A percentile compares a stretch with the other conserved stretches of the same genome.
phyloP scores from a whole-genome alignment of 2,888 invertebrate genomes.

The Hermodice carunculata region DNA sequence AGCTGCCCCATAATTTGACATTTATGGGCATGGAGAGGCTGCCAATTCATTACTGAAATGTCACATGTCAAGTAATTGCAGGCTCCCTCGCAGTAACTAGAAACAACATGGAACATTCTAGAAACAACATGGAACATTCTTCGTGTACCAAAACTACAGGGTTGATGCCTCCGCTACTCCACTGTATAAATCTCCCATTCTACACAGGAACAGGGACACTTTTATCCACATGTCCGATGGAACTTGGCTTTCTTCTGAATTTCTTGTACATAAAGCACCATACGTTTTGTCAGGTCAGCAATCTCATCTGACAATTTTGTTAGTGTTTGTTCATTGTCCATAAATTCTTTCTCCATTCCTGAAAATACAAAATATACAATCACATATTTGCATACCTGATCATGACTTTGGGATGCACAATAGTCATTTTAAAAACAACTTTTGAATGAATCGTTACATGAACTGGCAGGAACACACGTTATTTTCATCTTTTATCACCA shows the following conservation, averaged over 20 bases:
- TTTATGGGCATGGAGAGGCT: too few species aligned
- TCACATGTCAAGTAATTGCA: too few species aligned
- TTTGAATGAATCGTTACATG: too few species aligned
- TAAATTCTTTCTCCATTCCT: constrained; percentile 79
- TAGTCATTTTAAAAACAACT: too few species aligned
- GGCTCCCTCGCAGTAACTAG: neutral
- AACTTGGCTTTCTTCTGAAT: constrained; percentile 27
- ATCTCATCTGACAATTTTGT: constrained; percentile 75
- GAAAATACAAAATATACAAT: constrained; percentile 32
- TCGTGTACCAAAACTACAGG: neutral
- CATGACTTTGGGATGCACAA: too few species aligned
- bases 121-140: neutral
- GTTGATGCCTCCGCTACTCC: neutral
- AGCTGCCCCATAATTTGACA: too few species aligned
- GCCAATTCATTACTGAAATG: too few species aligned
- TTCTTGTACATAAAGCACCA: constrained; percentile 68
- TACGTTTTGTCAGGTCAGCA: constrained; percentile 75
- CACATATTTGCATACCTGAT: too few species aligned
- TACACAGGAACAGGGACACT: too few species aligned
- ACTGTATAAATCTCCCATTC: too few species aligned
- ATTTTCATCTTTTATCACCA: too few species aligned
- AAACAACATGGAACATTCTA: neutral
- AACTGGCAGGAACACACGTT: too few species aligned
- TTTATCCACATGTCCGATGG: constrained; percentile 31
- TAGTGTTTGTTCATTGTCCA: constrained; percentile 77